Conservation (phyloP, 2,113 vertebrate genomes). For the Tinamus guttatus region DNA sequence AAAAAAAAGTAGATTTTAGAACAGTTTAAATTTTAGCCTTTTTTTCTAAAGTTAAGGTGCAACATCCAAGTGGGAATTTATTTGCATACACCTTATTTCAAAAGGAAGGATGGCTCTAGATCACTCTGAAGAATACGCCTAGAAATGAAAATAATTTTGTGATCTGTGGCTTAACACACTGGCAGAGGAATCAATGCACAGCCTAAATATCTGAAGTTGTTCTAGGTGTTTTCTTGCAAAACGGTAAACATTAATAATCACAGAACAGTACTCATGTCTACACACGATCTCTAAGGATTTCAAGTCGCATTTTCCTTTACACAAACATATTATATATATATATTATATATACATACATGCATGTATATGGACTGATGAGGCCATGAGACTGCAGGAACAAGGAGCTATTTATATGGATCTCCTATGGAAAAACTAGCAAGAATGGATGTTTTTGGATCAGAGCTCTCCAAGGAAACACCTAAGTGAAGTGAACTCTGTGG, state of each 20-base stretch:
- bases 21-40: too few species aligned
- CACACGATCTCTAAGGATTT: not conserved
- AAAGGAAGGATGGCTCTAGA: not conserved
- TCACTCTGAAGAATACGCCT: accelerated
- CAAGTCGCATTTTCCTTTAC: not conserved
- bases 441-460: not conserved
- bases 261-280: not conserved
- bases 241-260: not conserved
- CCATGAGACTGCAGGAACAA: too few species aligned
- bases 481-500: accelerated
- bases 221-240: not conserved
- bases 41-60: not conserved
- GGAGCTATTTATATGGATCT: not conserved
- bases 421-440: not conserved
- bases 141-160: not conserved
- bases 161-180: not conserved
- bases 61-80: not conserved
- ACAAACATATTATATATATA: not conserved
- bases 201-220: not conserved
- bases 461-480: not conserved
- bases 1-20: not conserved
- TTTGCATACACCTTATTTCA: not conserved
- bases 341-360: not conserved
- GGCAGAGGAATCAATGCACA: not conserved
- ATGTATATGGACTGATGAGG: too few species aligned